Conservation (phyloP, 2,888 invertebrate species). For the Seira ritae region DNA sequence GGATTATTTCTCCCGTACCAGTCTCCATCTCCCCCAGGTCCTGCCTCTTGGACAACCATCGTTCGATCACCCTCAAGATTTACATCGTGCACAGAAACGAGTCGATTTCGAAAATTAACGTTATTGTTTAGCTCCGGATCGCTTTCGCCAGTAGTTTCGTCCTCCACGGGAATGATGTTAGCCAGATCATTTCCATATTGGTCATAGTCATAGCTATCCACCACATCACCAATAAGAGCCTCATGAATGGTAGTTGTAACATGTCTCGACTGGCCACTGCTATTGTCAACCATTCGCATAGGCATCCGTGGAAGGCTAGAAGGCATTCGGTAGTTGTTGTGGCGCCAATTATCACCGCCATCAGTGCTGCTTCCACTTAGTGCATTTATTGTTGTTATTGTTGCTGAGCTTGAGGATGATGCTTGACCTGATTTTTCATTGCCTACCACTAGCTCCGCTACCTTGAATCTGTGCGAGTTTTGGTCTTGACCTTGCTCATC, state of each 20-base stretch:
- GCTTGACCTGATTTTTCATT: slow-evolving; percentile 65
- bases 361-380: slow-evolving; percentile 26
- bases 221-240: too few species aligned
- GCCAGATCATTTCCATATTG: background rate
- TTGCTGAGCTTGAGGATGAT: slow-evolving; percentile 60
- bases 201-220: too few species aligned
- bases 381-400: slow-evolving; percentile 15
- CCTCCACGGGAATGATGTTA: slow-evolving; percentile 25
- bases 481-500: slow-evolving; percentile 58
- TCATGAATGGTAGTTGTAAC: too few species aligned
- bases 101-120: too few species aligned
- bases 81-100: too few species aligned
- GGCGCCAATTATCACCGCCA: slow-evolving; percentile 23
- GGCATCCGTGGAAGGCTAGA: slow-evolving; percentile 14
- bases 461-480: slow-evolving; percentile 31
- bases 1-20: slow-evolving; percentile 26
- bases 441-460: slow-evolving; percentile 49
- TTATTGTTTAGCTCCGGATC: slow-evolving; percentile 19
- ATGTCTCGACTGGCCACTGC: too few species aligned
- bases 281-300: too few species aligned
- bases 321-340: slow-evolving; percentile 7
- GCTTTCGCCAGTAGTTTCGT: background rate
- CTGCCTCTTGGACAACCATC: background rate
- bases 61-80: background rate
- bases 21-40: slow-evolving; percentile 31